Conservation (phyloP, 2,797 vertebrate species). For the Vultur gryphus region DNA sequence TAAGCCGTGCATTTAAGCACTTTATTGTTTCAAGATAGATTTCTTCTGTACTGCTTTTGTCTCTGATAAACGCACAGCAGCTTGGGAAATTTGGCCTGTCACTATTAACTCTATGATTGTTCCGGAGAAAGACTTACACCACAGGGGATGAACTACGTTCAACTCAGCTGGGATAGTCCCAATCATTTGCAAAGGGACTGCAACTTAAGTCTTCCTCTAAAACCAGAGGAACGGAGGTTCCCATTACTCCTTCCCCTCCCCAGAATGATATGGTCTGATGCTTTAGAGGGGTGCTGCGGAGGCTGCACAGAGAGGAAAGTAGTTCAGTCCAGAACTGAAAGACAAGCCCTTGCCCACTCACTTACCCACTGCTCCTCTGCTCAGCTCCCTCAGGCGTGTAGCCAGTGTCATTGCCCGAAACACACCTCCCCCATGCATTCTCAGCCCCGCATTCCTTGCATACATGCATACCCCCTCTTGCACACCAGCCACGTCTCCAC, state of each 20-base stretch:
- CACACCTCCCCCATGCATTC: background rate
- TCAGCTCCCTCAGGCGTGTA: background rate
- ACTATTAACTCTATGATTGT: background rate
- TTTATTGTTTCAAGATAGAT: background rate
- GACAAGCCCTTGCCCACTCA: background rate
- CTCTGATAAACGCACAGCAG: background rate
- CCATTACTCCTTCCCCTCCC: background rate
- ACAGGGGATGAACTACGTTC: rapidly evolving
- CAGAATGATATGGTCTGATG: background rate
- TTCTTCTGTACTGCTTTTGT: background rate
- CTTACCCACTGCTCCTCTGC: background rate
- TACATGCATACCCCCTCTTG: background rate
- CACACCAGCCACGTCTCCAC: background rate
- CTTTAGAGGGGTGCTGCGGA: background rate
- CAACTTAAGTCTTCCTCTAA: background rate
- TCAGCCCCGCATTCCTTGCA: background rate
- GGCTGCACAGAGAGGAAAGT: background rate
- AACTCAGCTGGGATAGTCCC: background rate
- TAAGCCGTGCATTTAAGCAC: background rate
- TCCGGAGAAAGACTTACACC: background rate
- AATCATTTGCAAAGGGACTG: background rate
- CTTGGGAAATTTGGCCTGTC: background rate
- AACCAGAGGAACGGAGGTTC: background rate
- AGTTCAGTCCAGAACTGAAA: background rate
- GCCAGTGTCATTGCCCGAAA: rapidly evolving